These are phyloP conservation scores for Sphenopsis melanotis DNA, from an alignment of 2,797 vertebrate genomes.

Conservation along the genomic window DNA sequence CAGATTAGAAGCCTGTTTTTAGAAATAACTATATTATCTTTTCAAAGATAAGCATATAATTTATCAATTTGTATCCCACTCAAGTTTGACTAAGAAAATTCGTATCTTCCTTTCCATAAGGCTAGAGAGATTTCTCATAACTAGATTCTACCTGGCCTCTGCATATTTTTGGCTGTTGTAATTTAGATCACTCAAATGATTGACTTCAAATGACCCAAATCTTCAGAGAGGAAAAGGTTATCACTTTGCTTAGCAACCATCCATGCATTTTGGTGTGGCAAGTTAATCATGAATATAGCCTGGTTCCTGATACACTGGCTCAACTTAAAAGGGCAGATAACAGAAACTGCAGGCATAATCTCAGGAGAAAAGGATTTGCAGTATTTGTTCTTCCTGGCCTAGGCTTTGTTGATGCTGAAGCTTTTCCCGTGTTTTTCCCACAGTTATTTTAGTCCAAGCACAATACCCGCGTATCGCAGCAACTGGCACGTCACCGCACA, in stretches of 20 bases:
- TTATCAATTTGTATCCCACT: not conserved
- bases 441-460: not conserved
- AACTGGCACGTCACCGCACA: not conserved
- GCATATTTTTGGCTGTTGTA: not conserved
- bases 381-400: constrained; percentile 25
- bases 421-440: not conserved
- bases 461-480: not conserved
- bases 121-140: not conserved
- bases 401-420: constrained; percentile 19
- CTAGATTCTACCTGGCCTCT: not conserved
- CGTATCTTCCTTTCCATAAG: not conserved
- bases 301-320: not conserved
- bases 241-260: not conserved
- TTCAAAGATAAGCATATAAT: not conserved
- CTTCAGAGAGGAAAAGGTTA: not conserved
- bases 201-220: not conserved
- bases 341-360: not conserved
- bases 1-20: not conserved
- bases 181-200: not conserved
- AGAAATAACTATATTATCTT: not conserved
- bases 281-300: not conserved
- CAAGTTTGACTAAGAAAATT: not conserved
- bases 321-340: not conserved
- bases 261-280: not conserved
- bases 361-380: constrained; percentile 11